A percentile compares a stretch with the other conserved stretches of the same genome.
Conservation (phyloP, 2,113 vertebrate species). For the Taxidea taxus region DNA sequence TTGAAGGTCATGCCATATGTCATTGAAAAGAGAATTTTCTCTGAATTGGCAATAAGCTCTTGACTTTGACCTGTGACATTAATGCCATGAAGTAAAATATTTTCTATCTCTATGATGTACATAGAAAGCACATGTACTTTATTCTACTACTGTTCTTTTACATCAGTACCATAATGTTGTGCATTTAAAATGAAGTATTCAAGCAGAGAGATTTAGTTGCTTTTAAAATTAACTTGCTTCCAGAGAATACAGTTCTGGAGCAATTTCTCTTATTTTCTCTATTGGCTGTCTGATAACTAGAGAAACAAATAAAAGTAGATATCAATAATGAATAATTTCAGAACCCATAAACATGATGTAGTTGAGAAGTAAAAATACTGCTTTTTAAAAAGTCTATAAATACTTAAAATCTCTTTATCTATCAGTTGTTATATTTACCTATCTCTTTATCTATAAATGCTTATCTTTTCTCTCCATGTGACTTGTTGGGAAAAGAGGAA, state of each 20-base stretch:
- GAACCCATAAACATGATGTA: not conserved
- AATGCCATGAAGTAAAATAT: slow-evolving; percentile 56
- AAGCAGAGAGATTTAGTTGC: slow-evolving; percentile 34
- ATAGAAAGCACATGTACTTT: slow-evolving; percentile 49
- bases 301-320: not conserved
- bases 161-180: not conserved
- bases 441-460: not conserved
- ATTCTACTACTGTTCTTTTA: slow-evolving; percentile 20
- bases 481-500: not conserved
- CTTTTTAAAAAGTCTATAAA: not conserved
- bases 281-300: not conserved
- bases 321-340: slow-evolving; percentile 7
- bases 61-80: slow-evolving; percentile 69
- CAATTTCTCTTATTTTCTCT: slow-evolving; percentile 36
- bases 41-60: slow-evolving; percentile 71
- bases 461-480: not conserved
- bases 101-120: slow-evolving; percentile 60
- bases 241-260: not conserved
- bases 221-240: slow-evolving; percentile 61
- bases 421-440: not conserved
- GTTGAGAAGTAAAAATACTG: not conserved
- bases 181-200: slow-evolving; percentile 33
- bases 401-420: not conserved
- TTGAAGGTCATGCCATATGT: slow-evolving; percentile 73
- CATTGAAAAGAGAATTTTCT: slow-evolving; percentile 71